Conservation (phyloP, 2,113 vertebrate species). For the Paedocypris sp. region DNA sequence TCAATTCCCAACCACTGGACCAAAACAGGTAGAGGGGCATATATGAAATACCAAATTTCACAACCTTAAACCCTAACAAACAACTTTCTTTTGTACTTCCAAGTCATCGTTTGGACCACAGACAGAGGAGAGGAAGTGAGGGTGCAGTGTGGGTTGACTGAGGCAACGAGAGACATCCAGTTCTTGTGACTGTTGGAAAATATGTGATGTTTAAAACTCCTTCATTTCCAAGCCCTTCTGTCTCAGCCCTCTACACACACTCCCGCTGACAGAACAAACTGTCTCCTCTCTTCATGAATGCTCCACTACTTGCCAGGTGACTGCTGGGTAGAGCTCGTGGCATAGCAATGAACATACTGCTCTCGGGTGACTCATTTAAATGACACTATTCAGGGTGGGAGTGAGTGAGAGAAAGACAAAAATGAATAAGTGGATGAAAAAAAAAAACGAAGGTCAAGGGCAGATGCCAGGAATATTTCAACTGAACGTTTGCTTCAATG, state of each 20-base stretch:
- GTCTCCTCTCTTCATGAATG: slow-evolving; percentile 17
- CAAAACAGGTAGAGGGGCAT: too few relatives aligned
- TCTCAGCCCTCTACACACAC: neutral
- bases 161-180: slow-evolving; percentile 1
- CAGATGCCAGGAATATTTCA: too few relatives aligned
- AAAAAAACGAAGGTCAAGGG: slow-evolving; percentile 13
- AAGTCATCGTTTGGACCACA: neutral
- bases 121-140: neutral
- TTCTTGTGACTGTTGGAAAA: slow-evolving; percentile 12
- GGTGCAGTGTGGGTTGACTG: neutral
- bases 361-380: slow-evolving; percentile 28
- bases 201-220: slow-evolving; percentile 25
- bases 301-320: slow-evolving; percentile 25
- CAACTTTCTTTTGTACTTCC: neutral
- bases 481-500: too few relatives aligned
- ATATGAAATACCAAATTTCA: neutral
- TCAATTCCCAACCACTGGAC: too few relatives aligned
- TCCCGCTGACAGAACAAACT: slow-evolving; percentile 18
- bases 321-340: slow-evolving; percentile 20
- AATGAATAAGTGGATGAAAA: neutral
- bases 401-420: slow-evolving; percentile 17
- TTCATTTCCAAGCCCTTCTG: slow-evolving; percentile 21
- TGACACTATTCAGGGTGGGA: slow-evolving; percentile 14
- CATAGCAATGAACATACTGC: slow-evolving; percentile 19
- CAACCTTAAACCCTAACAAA: neutral